Conservation (phyloP, 2,113 vertebrate genomes). For the Physeter macrocephalus region DNA sequence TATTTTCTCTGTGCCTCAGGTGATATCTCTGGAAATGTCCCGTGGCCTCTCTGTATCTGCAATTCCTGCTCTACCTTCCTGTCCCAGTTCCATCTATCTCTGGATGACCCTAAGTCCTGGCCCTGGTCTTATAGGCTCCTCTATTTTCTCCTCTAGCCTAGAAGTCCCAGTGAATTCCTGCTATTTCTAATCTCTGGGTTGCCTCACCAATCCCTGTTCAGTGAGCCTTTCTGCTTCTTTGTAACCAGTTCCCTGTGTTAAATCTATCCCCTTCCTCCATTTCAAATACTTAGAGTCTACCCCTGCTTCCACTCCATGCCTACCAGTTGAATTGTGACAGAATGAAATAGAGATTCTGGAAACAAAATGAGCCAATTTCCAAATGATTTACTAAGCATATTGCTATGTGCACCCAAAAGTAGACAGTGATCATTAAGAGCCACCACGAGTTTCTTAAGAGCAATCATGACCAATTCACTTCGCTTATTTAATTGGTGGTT, state of each 20-base stretch:
- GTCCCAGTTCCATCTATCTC: not conserved
- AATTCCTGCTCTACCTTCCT: not conserved
- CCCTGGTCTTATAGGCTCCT: not conserved
- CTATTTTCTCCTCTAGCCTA: not conserved
- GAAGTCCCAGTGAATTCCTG: not conserved
- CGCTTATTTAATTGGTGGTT: slow-evolving; percentile 46
- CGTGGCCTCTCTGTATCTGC: not conserved
- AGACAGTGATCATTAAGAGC: not conserved
- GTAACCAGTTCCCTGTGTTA: not conserved
- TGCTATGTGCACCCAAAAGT: not conserved
- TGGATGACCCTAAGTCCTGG: not conserved
- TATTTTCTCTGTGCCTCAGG: not conserved
- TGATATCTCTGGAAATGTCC: not conserved
- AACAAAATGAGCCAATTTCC: not conserved
- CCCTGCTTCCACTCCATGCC: too few species aligned
- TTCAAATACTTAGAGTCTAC: not conserved
- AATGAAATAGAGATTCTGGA: slow-evolving; percentile 16
- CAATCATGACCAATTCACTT: slow-evolving; percentile 7
- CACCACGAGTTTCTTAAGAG: slow-evolving; percentile 1
- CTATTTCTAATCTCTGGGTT: not conserved
- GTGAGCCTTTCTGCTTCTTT: not conserved
- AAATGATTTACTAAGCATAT: slow-evolving; percentile 39
- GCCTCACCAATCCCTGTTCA: not conserved
- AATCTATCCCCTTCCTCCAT: not conserved
- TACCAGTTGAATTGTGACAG: not conserved